Conservation (phyloP, 2,113 vertebrate genomes). For the Semicossyphus pulcher region DNA sequence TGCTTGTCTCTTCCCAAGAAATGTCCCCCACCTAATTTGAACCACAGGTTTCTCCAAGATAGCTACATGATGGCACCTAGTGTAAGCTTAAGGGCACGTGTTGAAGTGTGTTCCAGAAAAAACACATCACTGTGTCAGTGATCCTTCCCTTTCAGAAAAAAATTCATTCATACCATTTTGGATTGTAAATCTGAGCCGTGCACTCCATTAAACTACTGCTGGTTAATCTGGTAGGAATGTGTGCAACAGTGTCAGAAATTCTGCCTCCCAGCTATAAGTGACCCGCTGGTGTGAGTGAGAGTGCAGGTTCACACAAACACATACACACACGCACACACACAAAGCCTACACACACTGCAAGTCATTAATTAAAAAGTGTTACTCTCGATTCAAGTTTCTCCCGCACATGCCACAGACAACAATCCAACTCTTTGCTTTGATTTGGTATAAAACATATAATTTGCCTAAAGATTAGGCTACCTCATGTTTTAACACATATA, state of each 20-base stretch:
- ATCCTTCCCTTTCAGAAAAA: not conserved
- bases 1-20: not conserved
- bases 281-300: conserved; percentile 16
- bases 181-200: conserved; percentile 38
- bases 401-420: not conserved
- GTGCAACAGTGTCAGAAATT: conserved; percentile 53
- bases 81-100: not conserved
- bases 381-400: not conserved
- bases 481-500: not conserved
- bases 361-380: not conserved
- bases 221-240: conserved; percentile 72
- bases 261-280: conserved; percentile 30
- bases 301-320: not conserved
- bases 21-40: not conserved
- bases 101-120: not conserved
- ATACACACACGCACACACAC: not conserved
- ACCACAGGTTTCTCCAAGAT: too few relatives aligned
- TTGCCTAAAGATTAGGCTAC: not conserved
- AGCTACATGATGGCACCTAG: too few relatives aligned
- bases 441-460: not conserved
- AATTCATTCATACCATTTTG: not conserved
- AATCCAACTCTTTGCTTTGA: not conserved
- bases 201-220: conserved; percentile 48
- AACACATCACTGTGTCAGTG: not conserved
- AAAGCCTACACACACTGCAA: conserved; percentile 5